Percentiles rank a stretch among this genome's conserved stretches.
phyloP scores from a whole-genome alignment of 1,140 invertebrate genomes.

The Mya arenaria region DNA sequence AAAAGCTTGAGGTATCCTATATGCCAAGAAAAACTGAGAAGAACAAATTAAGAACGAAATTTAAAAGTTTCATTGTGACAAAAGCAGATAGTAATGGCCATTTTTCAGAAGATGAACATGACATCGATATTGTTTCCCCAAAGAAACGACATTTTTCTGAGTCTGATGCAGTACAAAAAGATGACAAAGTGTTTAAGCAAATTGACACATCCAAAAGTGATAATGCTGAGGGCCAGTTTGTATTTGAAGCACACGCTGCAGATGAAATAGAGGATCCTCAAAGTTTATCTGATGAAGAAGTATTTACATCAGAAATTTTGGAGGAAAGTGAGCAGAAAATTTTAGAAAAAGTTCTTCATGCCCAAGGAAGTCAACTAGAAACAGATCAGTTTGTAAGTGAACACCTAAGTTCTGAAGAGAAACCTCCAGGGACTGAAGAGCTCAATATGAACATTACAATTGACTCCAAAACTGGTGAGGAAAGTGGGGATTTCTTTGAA shows the following conservation, averaged over 20 bases:
- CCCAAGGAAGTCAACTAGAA: no score
- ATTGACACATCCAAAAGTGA: constrained; percentile 2
- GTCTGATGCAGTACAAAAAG: constrained; percentile 16
- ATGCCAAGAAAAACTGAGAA: neutral
- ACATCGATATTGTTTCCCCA: neutral
- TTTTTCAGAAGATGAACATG: constrained; percentile 10
- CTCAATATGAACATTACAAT: neutral
- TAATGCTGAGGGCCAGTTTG: constrained; percentile 38
- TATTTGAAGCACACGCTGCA: constrained; percentile 13
- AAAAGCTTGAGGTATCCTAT: no score
- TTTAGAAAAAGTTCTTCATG: no score
- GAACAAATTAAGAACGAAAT: neutral
- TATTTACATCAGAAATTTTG: neutral
- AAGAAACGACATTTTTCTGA: constrained; percentile 47
- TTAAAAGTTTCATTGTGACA: neutral
- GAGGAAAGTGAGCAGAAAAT: neutral
- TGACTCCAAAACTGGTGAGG: constrained; percentile 15
- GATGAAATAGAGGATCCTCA: neutral
- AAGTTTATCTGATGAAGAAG: neutral
- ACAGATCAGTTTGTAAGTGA: constrained; percentile 5
- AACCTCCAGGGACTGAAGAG: neutral
- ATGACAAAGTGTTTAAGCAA: neutral
- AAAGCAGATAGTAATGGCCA: neutral
- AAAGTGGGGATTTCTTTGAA: constrained; percentile 46
- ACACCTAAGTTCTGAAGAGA: neutral